Base-by-base conservation (phyloP, 2,113 vertebrate genomes). In the Hepsetus odoe region DNA sequence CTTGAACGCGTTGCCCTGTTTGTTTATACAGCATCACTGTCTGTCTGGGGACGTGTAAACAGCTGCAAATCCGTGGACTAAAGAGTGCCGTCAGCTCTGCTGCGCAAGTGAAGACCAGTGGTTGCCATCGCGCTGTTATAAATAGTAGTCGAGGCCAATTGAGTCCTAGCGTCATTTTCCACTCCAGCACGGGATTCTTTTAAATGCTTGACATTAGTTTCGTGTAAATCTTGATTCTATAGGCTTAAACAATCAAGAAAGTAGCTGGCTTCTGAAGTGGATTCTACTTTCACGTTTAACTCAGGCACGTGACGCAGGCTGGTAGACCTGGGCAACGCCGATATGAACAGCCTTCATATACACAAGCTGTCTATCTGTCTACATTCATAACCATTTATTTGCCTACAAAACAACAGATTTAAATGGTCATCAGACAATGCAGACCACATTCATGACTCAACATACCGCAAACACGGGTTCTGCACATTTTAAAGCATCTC, bases 201-300 rank as follows among this genome's bases (percentile, higher is more conserved):
- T 20, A 74, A 30, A 61, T 30, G 12, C 30, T 20, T 14, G 6
- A 65, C 38, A 38, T 38, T 10, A 30, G n/a, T 62, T 69, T 59
- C 65, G 7, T 18, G 14, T 1, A 20, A 38, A 72, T 56, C 18
- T 30, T 22, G 28, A 62, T 9, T 16, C 5, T 6, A 61, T 20
- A 32, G 16, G 18, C 18, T 24, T 11, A n/a, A 32, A 18, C 1
- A 14, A 10, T 14, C 7, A 22, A 55, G 67, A 51, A 78, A 78
- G 40, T 61, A 64, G 56, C 76, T 72, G 68, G 2, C 1, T 53
- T 55, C 22, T 49, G 24, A 13, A 6, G 24, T 16, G 5, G 0
- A 20, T 77, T 77, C 28, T 55, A 61, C 58, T 79, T 79, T 79
- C 76, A n/a, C 46, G 10, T 79, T 78, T 4, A 53, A 10, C 51